phyloP scores from a whole-genome alignment of 2,113 vertebrate genomes.

The Malaclemys terrapin region DNA sequence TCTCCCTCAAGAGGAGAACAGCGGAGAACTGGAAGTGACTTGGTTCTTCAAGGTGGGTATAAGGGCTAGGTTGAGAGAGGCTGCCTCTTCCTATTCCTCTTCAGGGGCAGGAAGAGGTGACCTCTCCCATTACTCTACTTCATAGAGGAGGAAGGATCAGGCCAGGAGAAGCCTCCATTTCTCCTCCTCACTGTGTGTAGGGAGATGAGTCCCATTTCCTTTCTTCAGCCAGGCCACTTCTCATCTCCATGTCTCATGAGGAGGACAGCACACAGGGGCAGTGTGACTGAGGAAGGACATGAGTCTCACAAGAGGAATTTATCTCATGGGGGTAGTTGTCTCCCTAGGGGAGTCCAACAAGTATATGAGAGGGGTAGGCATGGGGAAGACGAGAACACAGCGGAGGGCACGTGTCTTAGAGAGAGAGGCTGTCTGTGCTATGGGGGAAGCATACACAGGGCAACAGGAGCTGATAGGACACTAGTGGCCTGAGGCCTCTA shows the following conservation, averaged over 20 bases:
- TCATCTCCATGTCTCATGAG: neutral
- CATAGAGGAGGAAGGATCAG: neutral
- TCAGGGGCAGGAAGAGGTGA: neutral
- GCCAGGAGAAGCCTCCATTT: neutral
- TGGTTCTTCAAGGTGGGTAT: neutral
- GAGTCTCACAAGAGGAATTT: neutral
- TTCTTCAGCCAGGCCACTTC: neutral
- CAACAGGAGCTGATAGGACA: neutral
- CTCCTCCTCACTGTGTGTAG: neutral
- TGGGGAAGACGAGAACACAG: neutral
- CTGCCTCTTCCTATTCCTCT: neutral
- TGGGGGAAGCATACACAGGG: neutral
- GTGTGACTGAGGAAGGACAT: neutral
- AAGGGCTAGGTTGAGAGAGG: neutral
- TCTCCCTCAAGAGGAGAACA: neutral
- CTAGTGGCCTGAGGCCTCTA: neutral
- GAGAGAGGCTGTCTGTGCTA: neutral
- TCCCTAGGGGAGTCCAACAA: neutral
- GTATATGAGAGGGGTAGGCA: neutral
- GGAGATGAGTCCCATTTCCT: neutral
- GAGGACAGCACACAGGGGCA: neutral
- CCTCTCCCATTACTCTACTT: neutral
- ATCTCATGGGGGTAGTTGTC: accelerated
- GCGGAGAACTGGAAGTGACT: neutral
- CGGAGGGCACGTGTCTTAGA: neutral